phyloP scores from a whole-genome alignment of 2,888 invertebrate species.

The Mythimna ferrago region DNA sequence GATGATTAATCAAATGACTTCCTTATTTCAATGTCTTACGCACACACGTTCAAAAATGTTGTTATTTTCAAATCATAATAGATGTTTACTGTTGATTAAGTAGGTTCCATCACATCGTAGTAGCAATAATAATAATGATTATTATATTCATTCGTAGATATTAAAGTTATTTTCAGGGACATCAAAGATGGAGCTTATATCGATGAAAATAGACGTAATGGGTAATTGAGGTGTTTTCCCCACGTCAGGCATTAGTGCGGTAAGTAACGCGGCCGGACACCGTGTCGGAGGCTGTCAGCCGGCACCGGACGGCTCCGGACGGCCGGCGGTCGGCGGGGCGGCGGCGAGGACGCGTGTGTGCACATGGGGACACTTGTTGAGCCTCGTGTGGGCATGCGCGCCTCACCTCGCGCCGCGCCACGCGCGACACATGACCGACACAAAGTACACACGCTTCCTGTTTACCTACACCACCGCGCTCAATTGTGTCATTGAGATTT shows the following conservation, averaged over 20 bases:
- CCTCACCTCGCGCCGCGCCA: constrained; percentile 62
- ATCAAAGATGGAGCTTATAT: constrained; percentile 34
- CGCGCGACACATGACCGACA: constrained; percentile 57
- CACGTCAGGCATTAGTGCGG: constrained; percentile 56
- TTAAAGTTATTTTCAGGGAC: constrained; percentile 32
- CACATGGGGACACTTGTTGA: constrained; percentile 89
- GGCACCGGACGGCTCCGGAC: neutral
- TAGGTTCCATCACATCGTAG: neutral
- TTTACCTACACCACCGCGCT: constrained; percentile 37
- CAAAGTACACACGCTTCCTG: constrained; percentile 38
- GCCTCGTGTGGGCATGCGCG: constrained; percentile 80
- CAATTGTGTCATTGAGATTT: constrained; percentile 38
- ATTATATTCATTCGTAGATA: constrained; percentile 25
- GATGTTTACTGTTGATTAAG: constrained; percentile 19
- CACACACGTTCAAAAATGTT: constrained; percentile 21
- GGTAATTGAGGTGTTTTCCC: constrained; percentile 44
- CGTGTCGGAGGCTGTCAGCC: constrained; percentile 54
- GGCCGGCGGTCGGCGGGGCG: constrained; percentile 30
- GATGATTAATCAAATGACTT: constrained; percentile 36
- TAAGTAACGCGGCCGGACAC: constrained; percentile 68
- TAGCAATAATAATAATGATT: constrained; percentile 30
- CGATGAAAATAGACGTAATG: constrained; percentile 38
- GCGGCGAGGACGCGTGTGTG: constrained; percentile 60
- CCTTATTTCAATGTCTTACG: constrained; percentile 14
- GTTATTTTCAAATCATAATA: constrained; percentile 24